Evolutionary conservation across 2,113 vertebrate genomes (phyloP).

Genomic region (mouse (Mus musculus)): GRCm39 chr2:154697001-154697500

Average conservation of each 20-base stretch:
- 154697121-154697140: neutral
- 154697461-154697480: neutral
- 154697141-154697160: slow-evolving; percentile 25
- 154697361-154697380: slow-evolving; percentile 18
- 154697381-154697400: neutral
- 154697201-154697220: slow-evolving; percentile 12
- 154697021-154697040: neutral
- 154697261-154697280: neutral
- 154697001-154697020: neutral
- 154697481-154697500: neutral
- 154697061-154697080: slow-evolving; percentile 30
- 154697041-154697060: slow-evolving; percentile 38
- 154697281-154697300: slow-evolving; percentile 36
- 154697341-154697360: neutral
- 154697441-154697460: neutral
- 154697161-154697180: slow-evolving; percentile 25
- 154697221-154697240: neutral
- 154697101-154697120: neutral
- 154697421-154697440: neutral
- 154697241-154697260: neutral
- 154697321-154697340: neutral
- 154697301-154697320: slow-evolving; percentile 15
- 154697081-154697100: slow-evolving; percentile 14
- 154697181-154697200: neutral
- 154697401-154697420: neutral